Evolutionary conservation across 2,113 vertebrate genomes (phyloP).

Genomic region (Indri indri): DNA sequence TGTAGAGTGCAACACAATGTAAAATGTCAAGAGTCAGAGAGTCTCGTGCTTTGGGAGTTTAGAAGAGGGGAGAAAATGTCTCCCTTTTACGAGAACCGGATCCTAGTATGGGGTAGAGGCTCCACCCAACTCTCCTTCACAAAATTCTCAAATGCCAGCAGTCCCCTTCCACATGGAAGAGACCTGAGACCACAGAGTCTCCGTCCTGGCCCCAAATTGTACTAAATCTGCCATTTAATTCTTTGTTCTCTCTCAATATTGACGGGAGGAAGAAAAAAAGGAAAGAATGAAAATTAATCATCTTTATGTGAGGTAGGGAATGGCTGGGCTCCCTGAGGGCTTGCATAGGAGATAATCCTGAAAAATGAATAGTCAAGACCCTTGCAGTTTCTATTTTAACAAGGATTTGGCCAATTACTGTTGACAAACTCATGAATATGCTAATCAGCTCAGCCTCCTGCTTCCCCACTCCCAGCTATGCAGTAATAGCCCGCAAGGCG

Average conservation of each 20-base stretch:
- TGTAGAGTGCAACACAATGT: background rate
- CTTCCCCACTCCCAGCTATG: rapidly evolving
- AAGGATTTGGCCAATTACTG: background rate
- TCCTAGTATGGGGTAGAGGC: rapidly evolving
- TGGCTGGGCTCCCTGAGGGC: background rate
- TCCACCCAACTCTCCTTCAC: rapidly evolving
- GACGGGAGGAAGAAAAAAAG: background rate
- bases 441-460: background rate
- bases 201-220: background rate
- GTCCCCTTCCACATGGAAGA: background rate
- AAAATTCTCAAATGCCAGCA: background rate
- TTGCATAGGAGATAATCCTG: background rate
- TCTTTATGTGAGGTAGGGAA: background rate
- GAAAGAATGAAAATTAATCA: background rate
- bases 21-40: background rate
- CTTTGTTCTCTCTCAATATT: background rate
- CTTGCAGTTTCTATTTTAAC: background rate
- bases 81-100: background rate
- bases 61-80: no score
- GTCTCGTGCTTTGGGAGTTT: rapidly evolving
- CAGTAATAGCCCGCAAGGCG: rapidly evolving
- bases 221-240: background rate
- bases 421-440: background rate
- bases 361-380: background rate
- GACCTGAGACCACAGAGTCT: background rate